Evolutionary conservation across 2,113 vertebrate genomes (phyloP).

Genomic region (Lichenostomus cassidix): DNA sequence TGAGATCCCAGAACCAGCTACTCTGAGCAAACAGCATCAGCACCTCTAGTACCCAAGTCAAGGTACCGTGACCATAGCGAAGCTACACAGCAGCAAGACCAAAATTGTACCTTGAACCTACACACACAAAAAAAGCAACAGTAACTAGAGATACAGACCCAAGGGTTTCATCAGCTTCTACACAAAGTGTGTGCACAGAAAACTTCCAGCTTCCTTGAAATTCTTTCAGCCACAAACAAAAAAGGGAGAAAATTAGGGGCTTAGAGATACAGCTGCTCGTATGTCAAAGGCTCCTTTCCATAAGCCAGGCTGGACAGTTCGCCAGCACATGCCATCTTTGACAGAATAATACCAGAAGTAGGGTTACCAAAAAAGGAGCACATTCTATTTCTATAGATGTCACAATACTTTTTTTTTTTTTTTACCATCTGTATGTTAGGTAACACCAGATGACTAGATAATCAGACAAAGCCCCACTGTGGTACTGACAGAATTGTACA

Average conservation of each 20-base stretch:
- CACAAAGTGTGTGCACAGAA: fast-evolving
- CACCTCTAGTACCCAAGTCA: background rate
- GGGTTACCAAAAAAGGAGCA: background rate
- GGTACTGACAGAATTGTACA: background rate
- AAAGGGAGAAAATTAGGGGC: background rate
- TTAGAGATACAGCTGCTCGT: background rate
- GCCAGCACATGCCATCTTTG: background rate
- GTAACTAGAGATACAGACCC: background rate
- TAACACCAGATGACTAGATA: background rate
- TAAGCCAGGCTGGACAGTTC: background rate
- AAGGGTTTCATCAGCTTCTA: background rate
- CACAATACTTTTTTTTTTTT: background rate
- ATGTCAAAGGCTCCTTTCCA: background rate
- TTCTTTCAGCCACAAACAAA: background rate
- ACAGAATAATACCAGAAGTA: background rate
- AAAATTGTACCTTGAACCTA: background rate
- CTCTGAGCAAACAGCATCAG: background rate
- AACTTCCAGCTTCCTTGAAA: background rate
- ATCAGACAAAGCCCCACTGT: background rate
- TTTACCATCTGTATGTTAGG: background rate
- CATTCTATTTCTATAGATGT: fast-evolving
- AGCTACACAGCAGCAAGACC: background rate
- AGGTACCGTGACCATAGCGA: fast-evolving
- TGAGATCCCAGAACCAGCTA: background rate
- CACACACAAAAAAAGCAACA: background rate